phyloP scores from a whole-genome alignment of 1,140 invertebrate genomes.

The Phortica variegata region DNA sequence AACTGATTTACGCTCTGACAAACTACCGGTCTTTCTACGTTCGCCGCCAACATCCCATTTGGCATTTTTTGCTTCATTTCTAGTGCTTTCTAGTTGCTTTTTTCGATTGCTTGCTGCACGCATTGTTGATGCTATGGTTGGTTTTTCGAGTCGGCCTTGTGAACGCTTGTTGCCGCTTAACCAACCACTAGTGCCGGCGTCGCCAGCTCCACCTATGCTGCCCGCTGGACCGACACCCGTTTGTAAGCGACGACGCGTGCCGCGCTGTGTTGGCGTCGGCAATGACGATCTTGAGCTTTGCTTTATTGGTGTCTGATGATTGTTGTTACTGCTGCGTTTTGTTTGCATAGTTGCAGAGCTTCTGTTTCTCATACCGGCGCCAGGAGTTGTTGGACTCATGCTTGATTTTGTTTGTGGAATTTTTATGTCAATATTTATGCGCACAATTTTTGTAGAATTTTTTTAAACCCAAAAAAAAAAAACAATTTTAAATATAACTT shows the following conservation, averaged over 20 bases:
- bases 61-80: background rate
- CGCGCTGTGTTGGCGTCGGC: constrained; percentile 8
- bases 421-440: constrained; percentile 15
- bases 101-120: constrained; percentile 25
- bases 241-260: no score
- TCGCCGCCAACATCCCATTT: background rate
- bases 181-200: constrained; percentile 30
- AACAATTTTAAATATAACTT: no score
- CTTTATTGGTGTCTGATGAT: constrained; percentile 27
- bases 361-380: constrained; percentile 13
- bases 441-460: constrained; percentile 15
- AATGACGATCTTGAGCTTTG: constrained; percentile 2
- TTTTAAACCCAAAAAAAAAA: background rate
- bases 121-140: constrained; percentile 32
- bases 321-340: constrained; percentile 18
- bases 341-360: no score
- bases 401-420: constrained; percentile 5
- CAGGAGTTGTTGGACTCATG: constrained; percentile 2
- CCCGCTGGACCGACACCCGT: constrained; percentile 5
- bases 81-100: background rate
- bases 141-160: constrained; percentile 18
- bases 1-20: constrained; percentile 9
- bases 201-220: constrained; percentile 30
- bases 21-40: background rate
- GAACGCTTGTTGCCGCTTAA: background rate